Evolutionary conservation across 2,797 vertebrate genomes (phyloP).

Genomic region (Myripristis murdjan): DNA sequence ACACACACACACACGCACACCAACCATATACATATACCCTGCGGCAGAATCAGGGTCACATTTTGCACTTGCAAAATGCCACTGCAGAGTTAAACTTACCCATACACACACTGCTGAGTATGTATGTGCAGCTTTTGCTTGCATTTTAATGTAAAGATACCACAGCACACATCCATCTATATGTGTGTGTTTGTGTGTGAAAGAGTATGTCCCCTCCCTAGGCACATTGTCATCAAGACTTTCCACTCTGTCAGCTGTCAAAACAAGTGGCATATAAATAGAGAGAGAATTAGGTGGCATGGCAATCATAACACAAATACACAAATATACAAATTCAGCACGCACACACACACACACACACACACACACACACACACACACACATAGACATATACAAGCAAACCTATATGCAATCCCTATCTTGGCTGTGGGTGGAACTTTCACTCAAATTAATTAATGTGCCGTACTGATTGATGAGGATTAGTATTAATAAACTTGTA

Average conservation of each 20-base stretch:
- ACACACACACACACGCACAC: not conserved
- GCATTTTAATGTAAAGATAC: not conserved
- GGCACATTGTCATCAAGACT: slow-evolving; percentile 54
- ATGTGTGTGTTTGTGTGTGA: slow-evolving; percentile 8
- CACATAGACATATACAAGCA: slow-evolving; percentile 19
- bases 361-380: slow-evolving; percentile 5
- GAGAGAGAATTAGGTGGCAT: slow-evolving; percentile 70
- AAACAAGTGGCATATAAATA: slow-evolving; percentile 76
- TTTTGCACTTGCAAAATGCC: slow-evolving; percentile 18
- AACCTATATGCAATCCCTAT: slow-evolving; percentile 9
- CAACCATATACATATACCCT: not conserved
- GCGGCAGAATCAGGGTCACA: slow-evolving; percentile 29
- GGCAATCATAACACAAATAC: slow-evolving; percentile 64
- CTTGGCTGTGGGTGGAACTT: slow-evolving; percentile 7
- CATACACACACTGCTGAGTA: slow-evolving; percentile 28
- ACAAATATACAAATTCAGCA: slow-evolving; percentile 43
- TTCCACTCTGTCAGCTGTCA: slow-evolving; percentile 79
- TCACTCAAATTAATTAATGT: slow-evolving; percentile 20
- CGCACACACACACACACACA: slow-evolving; percentile 31
- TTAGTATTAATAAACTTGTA: slow-evolving; percentile 1
- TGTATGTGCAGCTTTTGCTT: slow-evolving; percentile 9
- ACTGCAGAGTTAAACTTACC: slow-evolving; percentile 1
- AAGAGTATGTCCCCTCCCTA: slow-evolving; percentile 21
- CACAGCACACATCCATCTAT: not conserved
- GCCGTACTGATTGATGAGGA: slow-evolving; percentile 11